Conservation (phyloP, 2,113 vertebrate species). For the Scopus umbretta region DNA sequence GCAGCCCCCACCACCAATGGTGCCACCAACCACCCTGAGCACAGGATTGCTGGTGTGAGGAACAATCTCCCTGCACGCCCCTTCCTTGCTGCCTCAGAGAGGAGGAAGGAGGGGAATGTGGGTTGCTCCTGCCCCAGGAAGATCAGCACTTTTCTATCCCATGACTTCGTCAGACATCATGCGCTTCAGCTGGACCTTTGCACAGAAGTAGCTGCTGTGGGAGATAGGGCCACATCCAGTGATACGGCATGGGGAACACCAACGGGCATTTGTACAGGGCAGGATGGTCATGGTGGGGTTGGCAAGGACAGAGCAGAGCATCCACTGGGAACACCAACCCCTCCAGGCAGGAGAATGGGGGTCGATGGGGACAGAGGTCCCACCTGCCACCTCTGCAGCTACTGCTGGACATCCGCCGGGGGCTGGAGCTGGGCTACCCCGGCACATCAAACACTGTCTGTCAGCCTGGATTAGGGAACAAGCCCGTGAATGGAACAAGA, state of each 20-base stretch:
- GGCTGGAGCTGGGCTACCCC: not conserved
- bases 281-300: not conserved
- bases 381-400: not conserved
- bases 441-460: not conserved
- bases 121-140: not conserved
- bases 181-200: not conserved
- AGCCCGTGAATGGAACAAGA: not conserved
- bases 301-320: not conserved
- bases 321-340: not conserved
- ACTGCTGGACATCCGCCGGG: not conserved
- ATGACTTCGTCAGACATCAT: fast-evolving
- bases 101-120: not conserved
- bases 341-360: not conserved
- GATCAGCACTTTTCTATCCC: not conserved
- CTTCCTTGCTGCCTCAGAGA: not conserved
- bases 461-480: not conserved
- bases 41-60: not conserved
- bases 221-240: not conserved
- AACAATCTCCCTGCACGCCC: not conserved
- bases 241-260: not conserved
- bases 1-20: not conserved
- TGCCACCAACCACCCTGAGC: not conserved
- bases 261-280: fast-evolving
- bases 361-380: not conserved
- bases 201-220: not conserved